phyloP scores from a whole-genome alignment of 53 echinoderm and acorn worm genomes.

The Apostichopus leukothele region DNA sequence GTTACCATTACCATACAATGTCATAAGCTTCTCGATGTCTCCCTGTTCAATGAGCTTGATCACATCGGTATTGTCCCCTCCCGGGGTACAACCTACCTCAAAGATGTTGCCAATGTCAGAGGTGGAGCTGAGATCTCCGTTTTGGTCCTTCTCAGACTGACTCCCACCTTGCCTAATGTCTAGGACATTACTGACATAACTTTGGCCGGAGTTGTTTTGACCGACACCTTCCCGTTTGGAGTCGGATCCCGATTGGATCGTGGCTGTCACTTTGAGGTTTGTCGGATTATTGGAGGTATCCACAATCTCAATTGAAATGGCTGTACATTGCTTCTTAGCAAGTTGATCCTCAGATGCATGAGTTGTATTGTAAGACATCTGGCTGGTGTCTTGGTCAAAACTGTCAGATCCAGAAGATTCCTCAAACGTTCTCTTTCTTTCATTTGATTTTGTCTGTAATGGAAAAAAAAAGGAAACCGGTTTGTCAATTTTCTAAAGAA shows the following conservation, averaged over 20 bases:
- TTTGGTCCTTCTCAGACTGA: not conserved
- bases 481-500: too few relatives aligned
- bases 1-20: not conserved
- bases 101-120: constrained; percentile 1
- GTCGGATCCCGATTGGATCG: constrained; percentile 22
- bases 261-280: constrained; percentile 31
- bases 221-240: not conserved
- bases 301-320: constrained; percentile 28
- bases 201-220: constrained; percentile 4
- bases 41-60: constrained; percentile 43
- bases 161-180: constrained; percentile 23
- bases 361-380: constrained; percentile 14
- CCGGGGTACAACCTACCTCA: not conserved
- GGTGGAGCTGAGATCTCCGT: constrained; percentile 2
- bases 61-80: constrained; percentile 17
- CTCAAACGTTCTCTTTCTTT: constrained; percentile 25
- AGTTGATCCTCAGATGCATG: constrained; percentile 4
- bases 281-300: constrained; percentile 9
- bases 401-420: constrained; percentile 24
- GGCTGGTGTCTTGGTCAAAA: constrained; percentile 17
- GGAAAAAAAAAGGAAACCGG: not conserved
- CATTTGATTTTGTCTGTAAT: constrained; percentile 38
- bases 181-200: constrained; percentile 28
- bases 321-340: constrained; percentile 31
- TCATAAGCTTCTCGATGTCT: constrained; percentile 33